Evolutionary conservation across 2,797 vertebrate species (phyloP), one percentile per base, ranked within the genome.

Genomic region (Pagetopsis macropterus): DNA sequence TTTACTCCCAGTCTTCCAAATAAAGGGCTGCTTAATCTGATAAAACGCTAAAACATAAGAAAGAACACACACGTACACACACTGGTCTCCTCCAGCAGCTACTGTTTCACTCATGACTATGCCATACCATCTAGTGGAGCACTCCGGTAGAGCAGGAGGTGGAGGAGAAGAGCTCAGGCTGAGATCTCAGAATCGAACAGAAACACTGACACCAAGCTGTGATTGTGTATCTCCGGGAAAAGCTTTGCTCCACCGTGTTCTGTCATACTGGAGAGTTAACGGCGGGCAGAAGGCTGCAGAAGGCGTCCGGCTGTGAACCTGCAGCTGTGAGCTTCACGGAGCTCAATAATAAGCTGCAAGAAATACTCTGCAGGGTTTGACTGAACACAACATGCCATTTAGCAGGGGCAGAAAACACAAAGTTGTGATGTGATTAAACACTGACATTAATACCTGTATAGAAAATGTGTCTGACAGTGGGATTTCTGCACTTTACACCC

Each of bases 41-140:
- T 84, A 76, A 86, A 88, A 90, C 75, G 27, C 51, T 59, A 16
- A 85, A 44, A 82, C 77, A 74, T 43, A 72, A 49, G 72, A 4
- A 65, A 8, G 27, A 31, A 59, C 49, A 40, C 43, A 40, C 44
- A 46, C 52, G 46, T 49, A 48, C 41, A 51, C 44, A 48, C 23
- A 51, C 56, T 48, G 1, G 15, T 1, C 54, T 72, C 52, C 51
- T 59, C 23, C 15, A 50, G 41, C 58, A 51, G 67, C 54, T 14
- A 2, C 71, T n/a, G 40, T 52, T 83, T 81, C 84, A 86, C 90
- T 92, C 84, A 57, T 87, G 87, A 89, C 88, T 87, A 86, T 84
- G 76, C 59, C 89, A 3, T 87, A 85, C 94, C 94, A 95, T 93
- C 94, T 94, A 93, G 93, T 95, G 94, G 92, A 89, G 63, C 49